phyloP scores from a whole-genome alignment of 2,113 vertebrate species.

The Zosterops pallidus region DNA sequence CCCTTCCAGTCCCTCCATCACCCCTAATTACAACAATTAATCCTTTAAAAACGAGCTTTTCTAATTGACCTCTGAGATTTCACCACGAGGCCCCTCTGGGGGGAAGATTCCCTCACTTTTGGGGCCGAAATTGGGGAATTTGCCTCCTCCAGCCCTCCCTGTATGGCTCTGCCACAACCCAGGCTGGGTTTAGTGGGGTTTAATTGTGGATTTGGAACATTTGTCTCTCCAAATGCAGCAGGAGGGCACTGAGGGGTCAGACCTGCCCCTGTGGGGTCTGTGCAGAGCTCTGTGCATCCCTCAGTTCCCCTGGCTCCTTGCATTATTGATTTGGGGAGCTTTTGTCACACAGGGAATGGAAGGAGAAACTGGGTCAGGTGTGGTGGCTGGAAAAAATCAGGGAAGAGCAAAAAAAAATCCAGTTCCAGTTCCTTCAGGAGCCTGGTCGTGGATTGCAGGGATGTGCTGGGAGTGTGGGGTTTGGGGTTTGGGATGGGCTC shows the following conservation, averaged over 20 bases:
- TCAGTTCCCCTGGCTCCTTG: neutral
- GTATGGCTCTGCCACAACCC: neutral
- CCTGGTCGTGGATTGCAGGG: rapidly evolving
- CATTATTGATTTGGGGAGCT: constrained; percentile 1
- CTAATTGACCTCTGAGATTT: neutral
- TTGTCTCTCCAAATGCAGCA: too few relatives aligned
- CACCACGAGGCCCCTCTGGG: neutral
- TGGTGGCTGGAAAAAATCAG: neutral
- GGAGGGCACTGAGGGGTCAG: neutral
- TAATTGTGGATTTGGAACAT: rapidly evolving
- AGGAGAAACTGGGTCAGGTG: constrained; percentile 27
- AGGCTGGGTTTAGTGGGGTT: rapidly evolving
- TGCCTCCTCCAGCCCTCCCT: neutral
- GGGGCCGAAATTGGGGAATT: neutral
- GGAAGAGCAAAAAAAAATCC: neutral
- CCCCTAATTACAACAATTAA: neutral
- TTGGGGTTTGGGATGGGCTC: neutral
- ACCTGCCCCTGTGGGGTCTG: neutral
- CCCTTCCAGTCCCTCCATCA: neutral
- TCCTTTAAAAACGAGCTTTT: neutral
- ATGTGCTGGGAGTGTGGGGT: neutral
- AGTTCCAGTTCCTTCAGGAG: neutral
- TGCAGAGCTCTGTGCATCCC: neutral
- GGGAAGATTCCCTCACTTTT: neutral
- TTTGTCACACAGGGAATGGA: neutral